These are phyloP conservation scores for Darevskia nairensis DNA, from an alignment of 2,797 vertebrate species.

Conservation along the genomic window DNA sequence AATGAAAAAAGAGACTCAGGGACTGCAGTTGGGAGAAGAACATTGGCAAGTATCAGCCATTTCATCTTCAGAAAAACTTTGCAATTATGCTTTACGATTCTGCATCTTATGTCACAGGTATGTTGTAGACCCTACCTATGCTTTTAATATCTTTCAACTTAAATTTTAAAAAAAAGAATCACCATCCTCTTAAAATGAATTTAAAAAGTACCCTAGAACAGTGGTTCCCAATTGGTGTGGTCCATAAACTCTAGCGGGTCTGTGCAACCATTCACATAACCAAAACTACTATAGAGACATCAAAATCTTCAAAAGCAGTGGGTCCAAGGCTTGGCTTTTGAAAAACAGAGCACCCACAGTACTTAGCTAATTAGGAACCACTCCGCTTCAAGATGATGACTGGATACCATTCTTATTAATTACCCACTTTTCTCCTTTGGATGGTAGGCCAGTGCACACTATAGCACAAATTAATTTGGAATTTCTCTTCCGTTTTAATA, in stretches of 20 bases:
- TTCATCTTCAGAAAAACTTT: neutral
- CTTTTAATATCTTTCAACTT: neutral
- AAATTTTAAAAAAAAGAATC: neutral
- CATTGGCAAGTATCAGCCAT: neutral
- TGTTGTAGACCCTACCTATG: neutral
- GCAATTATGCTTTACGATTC: neutral
- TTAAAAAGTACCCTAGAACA: neutral
- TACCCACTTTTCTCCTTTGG: neutral
- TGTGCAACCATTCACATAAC: no score
- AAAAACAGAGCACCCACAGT: no score
- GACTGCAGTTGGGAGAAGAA: neutral
- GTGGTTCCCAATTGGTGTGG: no score
- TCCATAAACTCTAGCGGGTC: no score
- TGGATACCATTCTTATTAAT: neutral
- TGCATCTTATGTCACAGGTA: neutral
- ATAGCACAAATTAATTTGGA: neutral
- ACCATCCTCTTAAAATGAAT: neutral
- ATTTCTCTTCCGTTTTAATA: neutral
- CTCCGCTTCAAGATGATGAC: neutral
- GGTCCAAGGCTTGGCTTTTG: no score
- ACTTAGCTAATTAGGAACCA: no score
- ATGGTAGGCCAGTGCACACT: neutral
- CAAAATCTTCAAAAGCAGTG: no score
- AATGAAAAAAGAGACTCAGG: no score
- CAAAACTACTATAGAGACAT: no score